Conservation (phyloP, 23 tunicate genomes). For the Phallusia fumigata region DNA sequence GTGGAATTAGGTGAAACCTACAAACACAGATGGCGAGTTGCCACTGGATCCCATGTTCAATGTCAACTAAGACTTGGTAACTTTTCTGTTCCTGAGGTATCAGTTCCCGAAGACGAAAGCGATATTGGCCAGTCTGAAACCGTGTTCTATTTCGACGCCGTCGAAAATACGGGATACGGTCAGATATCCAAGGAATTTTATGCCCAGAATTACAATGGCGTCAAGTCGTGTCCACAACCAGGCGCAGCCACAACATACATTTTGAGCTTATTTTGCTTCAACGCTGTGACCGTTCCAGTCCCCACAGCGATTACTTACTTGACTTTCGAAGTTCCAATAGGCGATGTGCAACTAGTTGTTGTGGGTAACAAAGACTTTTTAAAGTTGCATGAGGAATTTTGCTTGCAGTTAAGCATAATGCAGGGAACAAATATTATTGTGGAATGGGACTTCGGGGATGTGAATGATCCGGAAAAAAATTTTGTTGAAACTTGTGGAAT, state of each 20-base stretch:
- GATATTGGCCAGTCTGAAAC: neutral
- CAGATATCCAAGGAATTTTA: neutral
- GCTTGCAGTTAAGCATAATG: neutral
- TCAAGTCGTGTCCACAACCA: neutral
- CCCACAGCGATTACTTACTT: neutral
- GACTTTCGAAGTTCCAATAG: neutral
- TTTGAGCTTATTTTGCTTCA: neutral
- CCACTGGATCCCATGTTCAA: neutral
- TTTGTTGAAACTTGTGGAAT: conserved; percentile 1
- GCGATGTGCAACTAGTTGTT: neutral
- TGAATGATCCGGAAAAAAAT: neutral
- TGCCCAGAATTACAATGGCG: neutral
- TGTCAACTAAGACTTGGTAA: neutral
- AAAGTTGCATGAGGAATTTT: neutral
- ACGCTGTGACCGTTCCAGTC: neutral
- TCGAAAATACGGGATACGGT: neutral
- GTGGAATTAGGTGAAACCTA: neutral
- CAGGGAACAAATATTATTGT: conserved; percentile 3
- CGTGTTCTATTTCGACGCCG: neutral
- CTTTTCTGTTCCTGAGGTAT: neutral
- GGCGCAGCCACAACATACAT: neutral
- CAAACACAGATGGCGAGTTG: neutral
- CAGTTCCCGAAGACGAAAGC: neutral
- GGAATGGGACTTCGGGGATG: neutral
- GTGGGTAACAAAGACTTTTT: neutral